Evolutionary conservation across 2,888 invertebrate genomes (phyloP).

Genomic region (Chymomyza procnemis): DNA sequence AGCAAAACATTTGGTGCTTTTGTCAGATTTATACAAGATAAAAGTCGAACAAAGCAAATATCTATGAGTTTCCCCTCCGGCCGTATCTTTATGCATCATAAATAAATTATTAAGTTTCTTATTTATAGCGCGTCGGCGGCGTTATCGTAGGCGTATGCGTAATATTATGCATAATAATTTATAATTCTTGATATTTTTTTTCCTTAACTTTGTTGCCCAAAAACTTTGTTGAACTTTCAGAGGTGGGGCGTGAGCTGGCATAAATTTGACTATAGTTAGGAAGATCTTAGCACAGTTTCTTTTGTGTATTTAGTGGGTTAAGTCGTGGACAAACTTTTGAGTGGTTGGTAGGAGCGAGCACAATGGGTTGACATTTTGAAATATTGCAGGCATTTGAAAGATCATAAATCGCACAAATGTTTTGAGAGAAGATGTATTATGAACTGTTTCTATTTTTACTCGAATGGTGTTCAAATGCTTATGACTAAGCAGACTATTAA

Average conservation of each 20-base stretch:
- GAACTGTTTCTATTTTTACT: too few species aligned
- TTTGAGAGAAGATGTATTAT: too few species aligned
- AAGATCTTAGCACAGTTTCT: not conserved
- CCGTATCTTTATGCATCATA: not conserved
- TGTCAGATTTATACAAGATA: constrained; percentile 46
- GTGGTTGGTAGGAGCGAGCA: not conserved
- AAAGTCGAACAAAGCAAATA: constrained; percentile 53
- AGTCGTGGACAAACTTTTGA: not conserved
- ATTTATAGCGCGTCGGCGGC: constrained; percentile 23
- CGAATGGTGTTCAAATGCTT: too few species aligned
- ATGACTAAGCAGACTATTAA: too few species aligned
- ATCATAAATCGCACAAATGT: too few species aligned
- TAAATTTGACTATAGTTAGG: not conserved
- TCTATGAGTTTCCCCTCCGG: constrained; percentile 21
- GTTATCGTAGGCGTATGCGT: constrained; percentile 63
- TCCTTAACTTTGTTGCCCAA: constrained; percentile 25
- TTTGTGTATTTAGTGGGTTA: not conserved
- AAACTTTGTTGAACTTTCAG: constrained; percentile 23
- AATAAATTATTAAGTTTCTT: constrained; percentile 41
- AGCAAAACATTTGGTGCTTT: constrained; percentile 2
- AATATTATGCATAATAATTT: constrained; percentile 44
- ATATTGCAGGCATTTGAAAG: too few species aligned
- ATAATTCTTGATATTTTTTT: not conserved
- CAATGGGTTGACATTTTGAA: not conserved
- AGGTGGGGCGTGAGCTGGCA: constrained; percentile 35